Evolutionary conservation across 2,888 invertebrate species (phyloP), one percentile per base, ranked within the genome.

Genomic region (Automeris io): DNA sequence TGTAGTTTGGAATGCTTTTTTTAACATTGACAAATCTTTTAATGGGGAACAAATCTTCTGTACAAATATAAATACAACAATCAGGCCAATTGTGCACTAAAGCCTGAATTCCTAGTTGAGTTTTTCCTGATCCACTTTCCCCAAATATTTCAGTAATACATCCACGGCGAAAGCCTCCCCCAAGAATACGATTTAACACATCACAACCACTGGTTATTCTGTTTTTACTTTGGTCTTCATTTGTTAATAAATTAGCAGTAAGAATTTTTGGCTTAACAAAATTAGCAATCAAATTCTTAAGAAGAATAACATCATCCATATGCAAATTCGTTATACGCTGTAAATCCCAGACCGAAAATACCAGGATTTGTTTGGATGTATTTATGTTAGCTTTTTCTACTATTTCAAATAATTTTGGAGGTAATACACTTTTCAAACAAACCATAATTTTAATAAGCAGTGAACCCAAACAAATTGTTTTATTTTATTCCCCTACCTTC

Each of bases 101-200:
- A 18, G 93, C 69, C 72, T 94, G 94, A 35, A 95, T 76, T 49
- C 91, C 92, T 29, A 95, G 62, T 68, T 95, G 95, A 0, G 95
- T 95, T 83, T 95, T 95, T 4, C 95, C 95, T 53, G 90, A 88
- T 9, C 93, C 93, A 78, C 93, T 93, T 70, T 91, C 91, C n/a
- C 95, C 95, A 65, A 89, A 91, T 51, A 96, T 81, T 86, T 95
- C 95, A 39, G 92, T 92, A 35, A 95, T 87, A 18, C 93, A 91
- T 46, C 89, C 88, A 49, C 77, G 76, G 32, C 90, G 77, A 41
- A 95, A 82, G 19, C 95, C 95, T 40, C 94, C 94, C 50, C 77
- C 71, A 13, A 93, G 67, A 43, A 90, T 65, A 19, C 57, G 57
- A 67, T 95, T 91, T 37, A 95, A 75, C 37, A 66, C 61, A 35